Percentiles rank a stretch among this genome's conserved stretches.
Evolutionary conservation across 2,888 invertebrate genomes (phyloP).

Genomic region (Heterodera filipjevi): DNA sequence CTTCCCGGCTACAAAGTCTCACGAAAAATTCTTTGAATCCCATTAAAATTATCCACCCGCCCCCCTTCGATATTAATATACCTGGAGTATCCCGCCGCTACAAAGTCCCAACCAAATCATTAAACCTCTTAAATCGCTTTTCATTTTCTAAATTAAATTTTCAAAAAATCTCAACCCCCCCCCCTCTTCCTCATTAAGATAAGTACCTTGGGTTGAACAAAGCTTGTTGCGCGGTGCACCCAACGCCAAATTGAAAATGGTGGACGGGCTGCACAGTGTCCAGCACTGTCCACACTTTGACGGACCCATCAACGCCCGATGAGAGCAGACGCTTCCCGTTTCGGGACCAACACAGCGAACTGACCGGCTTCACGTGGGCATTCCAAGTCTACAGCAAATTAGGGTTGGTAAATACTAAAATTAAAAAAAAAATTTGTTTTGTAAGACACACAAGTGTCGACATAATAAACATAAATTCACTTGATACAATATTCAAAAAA

Average conservation of each 20-base stretch:
- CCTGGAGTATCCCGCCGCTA: no score
- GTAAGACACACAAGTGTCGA: no score
- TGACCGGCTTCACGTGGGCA: slow-evolving; percentile 55
- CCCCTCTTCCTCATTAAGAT: not conserved
- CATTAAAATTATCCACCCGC: no score
- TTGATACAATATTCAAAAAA: no score
- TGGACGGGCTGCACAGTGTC: slow-evolving; percentile 90
- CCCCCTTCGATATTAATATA: no score
- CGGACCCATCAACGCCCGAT: slow-evolving; percentile 95
- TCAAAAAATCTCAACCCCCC: not conserved
- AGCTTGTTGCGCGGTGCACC: slow-evolving; percentile 69
- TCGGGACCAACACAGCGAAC: slow-evolving; percentile 65
- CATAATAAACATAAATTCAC: no score
- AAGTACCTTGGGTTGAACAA: slow-evolving; percentile 86
- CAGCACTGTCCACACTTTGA: slow-evolving; percentile 93
- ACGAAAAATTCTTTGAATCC: no score
- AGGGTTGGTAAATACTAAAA: no score
- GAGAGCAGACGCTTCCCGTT: slow-evolving; percentile 77
- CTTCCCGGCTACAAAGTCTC: no score
- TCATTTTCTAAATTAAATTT: slow-evolving; percentile 43
- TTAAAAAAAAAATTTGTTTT: no score
- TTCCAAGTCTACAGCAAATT: slow-evolving; percentile 50
- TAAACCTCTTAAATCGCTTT: no score
- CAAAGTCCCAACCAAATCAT: no score
- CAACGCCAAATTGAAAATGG: slow-evolving; percentile 67